Evolutionary conservation across 2,797 vertebrate genomes (phyloP).

Genomic region (Alcedo atthis): DNA sequence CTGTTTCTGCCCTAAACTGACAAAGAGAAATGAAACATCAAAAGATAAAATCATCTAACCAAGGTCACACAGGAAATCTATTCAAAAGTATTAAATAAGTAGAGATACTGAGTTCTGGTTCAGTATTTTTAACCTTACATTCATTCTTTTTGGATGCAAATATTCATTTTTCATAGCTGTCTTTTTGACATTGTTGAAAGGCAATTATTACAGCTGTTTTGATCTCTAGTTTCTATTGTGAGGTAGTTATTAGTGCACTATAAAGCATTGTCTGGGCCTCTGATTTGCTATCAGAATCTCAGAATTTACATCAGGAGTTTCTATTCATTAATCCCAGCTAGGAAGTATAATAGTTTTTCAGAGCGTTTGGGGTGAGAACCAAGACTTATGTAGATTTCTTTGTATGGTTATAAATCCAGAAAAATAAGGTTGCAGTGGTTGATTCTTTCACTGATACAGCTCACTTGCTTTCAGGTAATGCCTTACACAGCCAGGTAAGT

Average conservation of each 20-base stretch:
- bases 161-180: not conserved
- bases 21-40: not conserved
- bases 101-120: not conserved
- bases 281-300: not conserved
- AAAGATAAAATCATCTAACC: not conserved
- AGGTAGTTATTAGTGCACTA: not conserved
- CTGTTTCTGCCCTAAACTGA: not conserved
- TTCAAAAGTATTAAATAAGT: not conserved
- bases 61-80: not conserved
- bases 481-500: not conserved
- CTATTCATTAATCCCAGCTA: not conserved
- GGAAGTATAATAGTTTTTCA: not conserved
- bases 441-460: not conserved
- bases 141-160: not conserved
- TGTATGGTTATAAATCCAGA: not conserved
- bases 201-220: not conserved
- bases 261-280: not conserved
- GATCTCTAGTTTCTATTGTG: not conserved
- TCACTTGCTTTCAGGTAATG: not conserved
- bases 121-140: not conserved
- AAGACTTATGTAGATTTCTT: not conserved
- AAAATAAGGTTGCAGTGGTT: not conserved
- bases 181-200: not conserved
- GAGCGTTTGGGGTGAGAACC: not conserved
- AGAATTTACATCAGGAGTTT: not conserved